Evolutionary conservation across 2,797 vertebrate species (phyloP), one percentile per base, ranked within the genome.

Genomic region (Merluccius polli): DNA sequence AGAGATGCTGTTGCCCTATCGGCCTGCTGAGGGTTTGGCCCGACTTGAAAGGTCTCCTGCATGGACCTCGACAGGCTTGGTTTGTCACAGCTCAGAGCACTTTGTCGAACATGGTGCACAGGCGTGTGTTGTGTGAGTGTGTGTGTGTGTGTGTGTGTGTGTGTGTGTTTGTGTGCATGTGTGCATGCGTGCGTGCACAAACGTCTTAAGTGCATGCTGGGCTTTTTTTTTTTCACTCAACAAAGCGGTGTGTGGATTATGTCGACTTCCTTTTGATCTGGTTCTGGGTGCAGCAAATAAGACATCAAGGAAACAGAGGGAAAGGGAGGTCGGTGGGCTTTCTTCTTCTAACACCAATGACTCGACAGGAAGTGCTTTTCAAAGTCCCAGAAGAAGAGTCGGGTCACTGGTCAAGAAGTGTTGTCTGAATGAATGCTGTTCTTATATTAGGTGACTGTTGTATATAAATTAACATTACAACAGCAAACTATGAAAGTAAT

Each of bases 1-100:
- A 41, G 21, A 12, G 52, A 32, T 65, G 72, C 78, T 67, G 70
- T 68, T 76, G n/a, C n/a, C 79, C 80, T 84, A 82, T 77, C 85
- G 86, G 86, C 83, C 81, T 79, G 78, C 78, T 90, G 87, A 89
- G 77, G 84, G 86, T 32, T 89, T 93, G 90, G 89, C 85, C 72
- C 44, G 75, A 84, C 81, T 85, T 92, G 82, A 90, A 92, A 92
- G 87, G 77, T 38, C 72, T 85, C 75, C 79, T 79, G 79, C 80
- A 79, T 83, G 78, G 82, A 87, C 82, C 79, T 84, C 70, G 73
- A 82, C 77, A 81, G 74, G 73, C 85, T 70, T 87, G 8, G 87
- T 88, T 90, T 86, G 85, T 88, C 84, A 82, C 82, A 78, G 84
- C 75, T 85, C 81, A 81, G 77, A 86, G 80, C 63, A 32, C 24